phyloP scores from a whole-genome alignment of 1,140 invertebrate species.

The Parasteatoda tepidariorum region DNA sequence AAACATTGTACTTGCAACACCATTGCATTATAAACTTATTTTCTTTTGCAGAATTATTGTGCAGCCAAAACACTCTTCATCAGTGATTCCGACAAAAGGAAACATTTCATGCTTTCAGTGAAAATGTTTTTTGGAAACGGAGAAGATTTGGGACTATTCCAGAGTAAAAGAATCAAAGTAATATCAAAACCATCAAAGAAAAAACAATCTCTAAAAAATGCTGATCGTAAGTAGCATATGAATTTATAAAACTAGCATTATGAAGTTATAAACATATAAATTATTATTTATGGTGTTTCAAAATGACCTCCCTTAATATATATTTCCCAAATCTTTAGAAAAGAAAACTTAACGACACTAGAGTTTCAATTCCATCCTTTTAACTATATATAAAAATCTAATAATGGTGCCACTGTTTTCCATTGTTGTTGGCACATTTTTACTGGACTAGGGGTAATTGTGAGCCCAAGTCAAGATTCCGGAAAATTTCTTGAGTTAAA shows the following conservation, averaged over 20 bases:
- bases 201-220: conserved; percentile 99
- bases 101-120: conserved; percentile 98
- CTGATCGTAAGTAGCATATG: conserved; percentile 78
- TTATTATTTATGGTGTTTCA: too few species aligned
- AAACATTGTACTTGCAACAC: neutral
- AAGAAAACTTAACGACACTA: too few species aligned
- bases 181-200: conserved; percentile 99
- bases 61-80: conserved; percentile 99
- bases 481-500: too few species aligned
- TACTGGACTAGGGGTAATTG: too few species aligned
- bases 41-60: conserved; percentile 87
- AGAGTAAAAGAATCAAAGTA: conserved; percentile 98
- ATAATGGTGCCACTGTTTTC: too few species aligned
- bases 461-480: too few species aligned
- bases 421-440: too few species aligned
- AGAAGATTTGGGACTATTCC: conserved; percentile 97
- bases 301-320: too few species aligned
- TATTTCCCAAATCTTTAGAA: too few species aligned
- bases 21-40: neutral
- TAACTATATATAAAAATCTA: too few species aligned
- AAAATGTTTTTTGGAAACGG: conserved; percentile 99
- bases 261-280: too few species aligned
- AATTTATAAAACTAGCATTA: neutral
- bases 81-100: conserved; percentile 98
- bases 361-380: too few species aligned